Evolutionary conservation across 2,113 vertebrate species (phyloP), one percentile per base, ranked within the genome.

Genomic region (Petrocephalus zakoni): DNA sequence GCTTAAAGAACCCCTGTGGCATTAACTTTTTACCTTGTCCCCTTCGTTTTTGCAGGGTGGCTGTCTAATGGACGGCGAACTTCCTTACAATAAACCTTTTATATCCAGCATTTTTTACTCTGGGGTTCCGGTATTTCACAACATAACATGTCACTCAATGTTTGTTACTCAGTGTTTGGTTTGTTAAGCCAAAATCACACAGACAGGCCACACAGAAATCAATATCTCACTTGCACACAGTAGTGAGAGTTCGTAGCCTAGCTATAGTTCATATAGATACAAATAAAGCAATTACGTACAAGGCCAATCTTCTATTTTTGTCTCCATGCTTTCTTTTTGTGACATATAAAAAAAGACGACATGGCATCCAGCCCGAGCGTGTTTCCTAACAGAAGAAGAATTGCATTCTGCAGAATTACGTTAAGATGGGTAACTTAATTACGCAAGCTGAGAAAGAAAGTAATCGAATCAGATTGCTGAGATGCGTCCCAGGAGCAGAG

Each of bases 391-490:
- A 90, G 88, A 72, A 89, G 78, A 90, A 94, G 92, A 87, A 61
- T 87, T 6, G 34, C 55, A 64, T 64, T 94, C 92, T 92, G 92
- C 94, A 93, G 93, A 92, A 93, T 94, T 93, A 96, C 96, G 97
- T 97, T 97, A 97, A 95, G 94, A 96, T 94, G 49, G 52, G 72
- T 97, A 98, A 98, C 97, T 97, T 96, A 97, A 98, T 98, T 98
- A 96, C 95, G 96, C 95, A 95, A 96, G 95, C 96, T 95, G 96
- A 97, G 96, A 96, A 97, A 96, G 96, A 95, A 96, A 97, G 97
- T 98, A 98, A 99, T 98, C 97, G 95, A 98, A 98, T 98, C 95
- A 96, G 90, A 94, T 95, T 95, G 95, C 96, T 95, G 94, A 96
- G 97, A 97, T 97, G 95, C 96, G 96, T 97, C 96, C 96, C 96